phyloP scores from a whole-genome alignment of 2,888 invertebrate species.

The Pyrrhosoma nymphula region DNA sequence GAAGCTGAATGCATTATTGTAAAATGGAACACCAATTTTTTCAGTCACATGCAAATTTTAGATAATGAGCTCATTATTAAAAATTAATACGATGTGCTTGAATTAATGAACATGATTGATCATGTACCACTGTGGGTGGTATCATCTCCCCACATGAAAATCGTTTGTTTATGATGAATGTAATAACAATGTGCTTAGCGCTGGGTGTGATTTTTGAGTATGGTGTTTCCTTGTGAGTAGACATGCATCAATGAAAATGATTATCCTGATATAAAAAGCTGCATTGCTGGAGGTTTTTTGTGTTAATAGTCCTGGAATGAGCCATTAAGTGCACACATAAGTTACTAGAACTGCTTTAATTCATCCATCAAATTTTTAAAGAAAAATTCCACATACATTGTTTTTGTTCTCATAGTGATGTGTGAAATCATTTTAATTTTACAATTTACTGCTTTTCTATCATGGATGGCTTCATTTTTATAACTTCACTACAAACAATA shows the following conservation, averaged over 20 bases:
- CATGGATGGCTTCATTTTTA: slow-evolving; percentile 13
- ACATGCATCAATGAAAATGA: neutral
- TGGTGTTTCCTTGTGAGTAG: slow-evolving; percentile 52
- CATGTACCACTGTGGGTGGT: slow-evolving; percentile 20
- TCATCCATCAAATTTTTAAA: neutral
- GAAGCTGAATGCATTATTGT: slow-evolving; percentile 42
- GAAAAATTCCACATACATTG: neutral
- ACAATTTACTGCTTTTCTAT: neutral
- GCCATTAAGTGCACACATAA: slow-evolving; percentile 22
- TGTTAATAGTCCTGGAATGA: neutral
- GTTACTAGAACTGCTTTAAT: slow-evolving; percentile 1
- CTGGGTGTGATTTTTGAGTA: slow-evolving; percentile 56
- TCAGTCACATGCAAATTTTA: slow-evolving; percentile 20
- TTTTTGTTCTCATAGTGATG: neutral
- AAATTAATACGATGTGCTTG: slow-evolving; percentile 42
- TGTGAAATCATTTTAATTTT: neutral
- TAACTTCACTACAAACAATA: neutral
- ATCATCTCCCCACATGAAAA: neutral
- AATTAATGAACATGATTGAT: slow-evolving; percentile 20
- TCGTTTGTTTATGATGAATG: slow-evolving; percentile 41
- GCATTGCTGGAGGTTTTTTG: neutral
- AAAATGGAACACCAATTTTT: slow-evolving; percentile 41
- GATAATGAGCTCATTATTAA: slow-evolving; percentile 46
- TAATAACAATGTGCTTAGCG: slow-evolving; percentile 54
- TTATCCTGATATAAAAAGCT: slow-evolving; percentile 9